These are phyloP conservation scores for Rhadina sibilatrix DNA, from an alignment of 2,113 vertebrate species.

Conservation along the genomic window DNA sequence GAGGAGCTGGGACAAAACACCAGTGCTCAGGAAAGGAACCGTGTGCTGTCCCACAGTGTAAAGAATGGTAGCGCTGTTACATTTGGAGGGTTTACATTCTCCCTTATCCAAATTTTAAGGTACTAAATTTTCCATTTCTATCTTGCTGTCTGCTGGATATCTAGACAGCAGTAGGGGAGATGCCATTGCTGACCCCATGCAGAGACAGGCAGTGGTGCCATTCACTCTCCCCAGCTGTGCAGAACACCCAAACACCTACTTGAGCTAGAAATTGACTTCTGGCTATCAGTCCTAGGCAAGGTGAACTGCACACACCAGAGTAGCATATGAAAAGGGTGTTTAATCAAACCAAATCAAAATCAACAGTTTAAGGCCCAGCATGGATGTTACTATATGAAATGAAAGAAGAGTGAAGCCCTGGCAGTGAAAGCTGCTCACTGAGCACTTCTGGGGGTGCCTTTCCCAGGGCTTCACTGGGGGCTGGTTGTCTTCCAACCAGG, in stretches of 20 bases:
- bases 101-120: neutral
- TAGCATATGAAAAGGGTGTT: accelerated
- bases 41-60: accelerated
- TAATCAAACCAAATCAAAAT: too few relatives aligned
- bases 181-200: accelerated
- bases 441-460: accelerated
- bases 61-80: neutral
- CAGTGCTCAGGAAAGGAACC: accelerated
- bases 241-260: accelerated
- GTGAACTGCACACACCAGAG: neutral
- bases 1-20: neutral
- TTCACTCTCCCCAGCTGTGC: neutral
- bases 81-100: neutral
- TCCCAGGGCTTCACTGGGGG: neutral
- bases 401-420: neutral
- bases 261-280: accelerated
- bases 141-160: neutral
- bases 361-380: neutral
- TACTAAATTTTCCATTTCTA: accelerated
- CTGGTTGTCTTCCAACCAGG: accelerated
- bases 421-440: neutral
- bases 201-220: neutral
- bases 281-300: neutral
- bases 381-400: neutral
- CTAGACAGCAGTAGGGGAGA: accelerated